Percentiles rank a stretch among this genome's conserved stretches.
These are phyloP conservation scores for Orthonevra nobilis DNA, from an alignment of 2,888 invertebrate species.

Conservation along the genomic window DNA sequence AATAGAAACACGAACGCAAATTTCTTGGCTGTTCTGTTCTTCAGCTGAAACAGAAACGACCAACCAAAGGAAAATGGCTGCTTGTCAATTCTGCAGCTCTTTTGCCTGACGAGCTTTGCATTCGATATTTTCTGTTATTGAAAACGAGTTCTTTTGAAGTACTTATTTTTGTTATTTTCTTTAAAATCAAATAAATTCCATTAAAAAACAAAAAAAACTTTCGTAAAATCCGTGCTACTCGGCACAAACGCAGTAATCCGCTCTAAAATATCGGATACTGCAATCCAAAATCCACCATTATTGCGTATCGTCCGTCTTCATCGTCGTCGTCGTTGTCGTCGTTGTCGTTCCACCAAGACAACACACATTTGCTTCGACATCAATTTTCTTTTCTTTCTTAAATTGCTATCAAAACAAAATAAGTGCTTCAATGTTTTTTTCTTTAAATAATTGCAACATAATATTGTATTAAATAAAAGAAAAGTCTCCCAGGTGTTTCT, in stretches of 20 bases:
- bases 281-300: conserved; percentile 63
- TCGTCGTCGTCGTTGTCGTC: too few relatives aligned
- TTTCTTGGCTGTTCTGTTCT: too few relatives aligned
- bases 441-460: conserved; percentile 16
- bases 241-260: conserved; percentile 55
- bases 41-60: conserved; percentile 42
- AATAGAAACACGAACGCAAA: conserved; percentile 24
- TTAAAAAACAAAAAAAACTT: conserved; percentile 34
- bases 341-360: too few relatives aligned
- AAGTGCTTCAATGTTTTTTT: conserved; percentile 41
- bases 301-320: conserved; percentile 58
- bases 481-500: too few relatives aligned
- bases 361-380: conserved; percentile 45
- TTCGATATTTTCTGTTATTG: conserved; percentile 66
- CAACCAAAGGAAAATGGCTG: conserved; percentile 51
- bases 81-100: conserved; percentile 64
- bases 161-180: conserved; percentile 57
- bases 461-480: conserved; percentile 32
- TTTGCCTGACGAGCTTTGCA: conserved; percentile 66
- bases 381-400: conserved; percentile 32
- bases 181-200: too few relatives aligned
- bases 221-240: conserved; percentile 46
- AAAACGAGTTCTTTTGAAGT: conserved; percentile 63
- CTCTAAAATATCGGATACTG: conserved; percentile 61
- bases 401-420: conserved; percentile 19